phyloP scores from a whole-genome alignment of 2,888 invertebrate genomes.

The Mycalesis mineus region DNA sequence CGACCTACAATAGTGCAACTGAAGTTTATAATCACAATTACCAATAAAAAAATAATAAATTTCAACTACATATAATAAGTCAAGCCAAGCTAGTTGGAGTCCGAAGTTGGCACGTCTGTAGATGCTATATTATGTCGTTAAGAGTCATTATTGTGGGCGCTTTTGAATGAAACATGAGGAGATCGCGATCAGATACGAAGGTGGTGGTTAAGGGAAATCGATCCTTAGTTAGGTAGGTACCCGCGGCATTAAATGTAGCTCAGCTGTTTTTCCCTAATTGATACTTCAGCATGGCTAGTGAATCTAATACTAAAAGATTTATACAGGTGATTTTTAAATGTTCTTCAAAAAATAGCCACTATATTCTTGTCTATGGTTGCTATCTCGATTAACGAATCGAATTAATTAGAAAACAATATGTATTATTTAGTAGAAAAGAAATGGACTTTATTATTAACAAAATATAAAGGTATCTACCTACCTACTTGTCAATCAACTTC shows the following conservation, averaged over 20 bases:
- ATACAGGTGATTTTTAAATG: too few relatives aligned
- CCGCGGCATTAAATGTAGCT: constrained; percentile 43
- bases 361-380: too few relatives aligned
- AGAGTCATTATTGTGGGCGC: constrained; percentile 53
- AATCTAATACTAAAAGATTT: background rate
- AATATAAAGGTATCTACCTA: too few relatives aligned
- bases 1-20: too few relatives aligned
- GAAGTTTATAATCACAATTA: too few relatives aligned
- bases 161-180: constrained; percentile 63
- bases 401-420: too few relatives aligned
- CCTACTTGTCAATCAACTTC: too few relatives aligned
- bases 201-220: constrained; percentile 56
- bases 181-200: constrained; percentile 52
- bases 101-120: background rate
- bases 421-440: too few relatives aligned
- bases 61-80: background rate
- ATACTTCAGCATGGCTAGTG: constrained; percentile 10
- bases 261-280: constrained; percentile 12
- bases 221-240: constrained; percentile 47
- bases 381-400: too few relatives aligned
- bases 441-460: too few relatives aligned
- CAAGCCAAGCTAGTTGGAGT: background rate
- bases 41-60: too few relatives aligned
- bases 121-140: constrained; percentile 46
- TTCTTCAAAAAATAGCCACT: too few relatives aligned